Base-by-base conservation (phyloP, 1,140 invertebrate species). In the Arctopsyche grandis region DNA sequence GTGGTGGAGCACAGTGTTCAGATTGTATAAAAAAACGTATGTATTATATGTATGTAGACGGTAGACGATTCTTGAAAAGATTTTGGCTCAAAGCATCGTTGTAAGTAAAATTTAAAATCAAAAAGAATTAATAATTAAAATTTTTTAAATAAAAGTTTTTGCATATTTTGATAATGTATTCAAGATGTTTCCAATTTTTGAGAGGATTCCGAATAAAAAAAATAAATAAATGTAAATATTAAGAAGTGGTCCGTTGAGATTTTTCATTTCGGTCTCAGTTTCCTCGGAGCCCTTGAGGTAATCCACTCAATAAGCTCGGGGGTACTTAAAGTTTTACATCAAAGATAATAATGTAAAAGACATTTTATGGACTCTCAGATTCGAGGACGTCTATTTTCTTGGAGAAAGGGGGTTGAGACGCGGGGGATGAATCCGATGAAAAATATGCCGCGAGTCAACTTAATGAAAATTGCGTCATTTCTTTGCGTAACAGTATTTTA, bases 391-490 rank as follows among this genome's bases (percentile, higher is more conserved):
- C 5, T 24, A 0, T 26, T 29, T 26, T 66, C 24, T 3, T 38
- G 1, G 29, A 38, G 29, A 38, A 7, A 38, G 29, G 29, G n/a
- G 29, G 29, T 38, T 38, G 56, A 21, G 16, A 9, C 7, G 56
- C 9, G 9, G 7, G 56, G 56, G 58, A 26, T 3, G 22, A 26
- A 24, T 12, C 63, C 9, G 63, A 26, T n/a, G 63, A 66, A 66
- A 66, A 66, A 66, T 66, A 66, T 29, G 63, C 24, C 63, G 63
- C 63, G 63, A 66, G 63, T 66, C 63, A 29, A 66, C 63, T 66
- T 66, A 66, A 66, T 66, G 63, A 66, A 66, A 66, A 66, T 66
- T 66, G 22, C 21, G 63, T 66, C 63, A 66, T 66, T 66, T 66
- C 63, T 24, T 66, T 66, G 21, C 63, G 63, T 12, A 66, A 22